A percentile compares a stretch with the other conserved stretches of the same genome.
Evolutionary conservation across 2,888 invertebrate genomes (phyloP).

Genomic region (Nomada fabriciana): DNA sequence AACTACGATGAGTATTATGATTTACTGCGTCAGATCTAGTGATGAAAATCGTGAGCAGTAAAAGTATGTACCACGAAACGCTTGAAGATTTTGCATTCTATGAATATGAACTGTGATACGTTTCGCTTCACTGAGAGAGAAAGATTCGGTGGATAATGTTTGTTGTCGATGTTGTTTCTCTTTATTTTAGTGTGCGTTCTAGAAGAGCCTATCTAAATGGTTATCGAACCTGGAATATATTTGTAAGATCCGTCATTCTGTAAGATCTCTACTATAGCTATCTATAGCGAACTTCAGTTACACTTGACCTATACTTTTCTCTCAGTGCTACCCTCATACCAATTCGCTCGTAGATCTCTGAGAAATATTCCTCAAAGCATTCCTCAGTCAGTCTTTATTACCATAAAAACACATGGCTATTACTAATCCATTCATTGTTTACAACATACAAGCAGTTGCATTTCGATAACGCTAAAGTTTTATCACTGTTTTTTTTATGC

Average conservation of each 20-base stretch:
- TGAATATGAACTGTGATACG: constrained; percentile 36
- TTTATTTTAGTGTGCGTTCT: constrained; percentile 41
- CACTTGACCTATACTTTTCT: constrained; percentile 39
- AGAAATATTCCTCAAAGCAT: constrained; percentile 44
- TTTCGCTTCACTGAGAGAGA: constrained; percentile 61
- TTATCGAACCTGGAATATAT: constrained; percentile 37
- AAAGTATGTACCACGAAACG: constrained; percentile 46
- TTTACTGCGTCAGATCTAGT: constrained; percentile 50
- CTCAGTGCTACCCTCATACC: constrained; percentile 52
- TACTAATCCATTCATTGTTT: constrained; percentile 52
- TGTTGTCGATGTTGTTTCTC: constrained; percentile 10
- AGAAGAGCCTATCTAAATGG: constrained; percentile 31
- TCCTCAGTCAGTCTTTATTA: constrained; percentile 70
- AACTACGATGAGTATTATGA: constrained; percentile 65
- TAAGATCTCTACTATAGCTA: constrained; percentile 10
- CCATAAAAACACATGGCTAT: constrained; percentile 56
- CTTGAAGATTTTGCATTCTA: constrained; percentile 33
- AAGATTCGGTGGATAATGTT: constrained; percentile 21
- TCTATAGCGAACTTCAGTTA: constrained; percentile 20
- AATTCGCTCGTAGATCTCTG: constrained; percentile 24
- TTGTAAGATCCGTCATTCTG: constrained; percentile 14
- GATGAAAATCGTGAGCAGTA: constrained; percentile 62
- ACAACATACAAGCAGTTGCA: constrained; percentile 54
- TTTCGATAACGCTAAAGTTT: constrained; percentile 59
- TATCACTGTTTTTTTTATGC: constrained; percentile 53